Evolutionary conservation across 2,797 vertebrate genomes (phyloP), one percentile per base, ranked within the genome.

Genomic region (Nyctalus aviator): DNA sequence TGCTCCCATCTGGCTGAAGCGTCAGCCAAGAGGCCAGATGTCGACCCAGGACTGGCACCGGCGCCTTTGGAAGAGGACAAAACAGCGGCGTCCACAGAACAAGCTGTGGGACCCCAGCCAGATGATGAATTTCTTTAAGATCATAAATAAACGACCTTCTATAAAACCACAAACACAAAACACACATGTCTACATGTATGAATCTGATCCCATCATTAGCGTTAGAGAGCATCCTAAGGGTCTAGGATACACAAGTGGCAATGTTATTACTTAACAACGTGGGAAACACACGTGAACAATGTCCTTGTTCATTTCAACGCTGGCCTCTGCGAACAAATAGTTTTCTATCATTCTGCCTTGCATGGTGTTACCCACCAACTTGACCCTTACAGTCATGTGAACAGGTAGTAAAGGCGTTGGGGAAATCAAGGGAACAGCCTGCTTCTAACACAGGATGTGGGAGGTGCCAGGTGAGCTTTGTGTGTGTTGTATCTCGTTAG

Each of bases 11-110:
- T 96, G 93, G 95, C 88, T 87, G 46, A 96, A 92, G 83, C 97
- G 84, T 91, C 91, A 97, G 96, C 94, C 97, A 97, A 98, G 92
- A 95, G 97, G 89, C 96, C 96, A 96, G 94, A 97, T 96, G 96
- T 95, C 96, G 85, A 94, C 93, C 94, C 91, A 84, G 96, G 95
- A 72, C 85, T 97, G 96, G 94, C 91, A 96, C 91, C 73, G 96
- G 88, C 87, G 88, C 90, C 91, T 97, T 91, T 97, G 96, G 97
- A 97, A 97, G 93, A 89, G 32, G 93, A 91, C 86, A 95, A 92
- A 84, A 82, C 44, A n/a, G 69, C 68, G 44, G 44, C 25, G 44
- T 21, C 50, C 59, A 62, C 3, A 87, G 25, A 84, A 25, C n/a
- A 91, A 20, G 18, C 44, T 66, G 84, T 50, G 85, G 9, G 32